phyloP scores from a whole-genome alignment of 2,113 vertebrate genomes.

The Etheostoma cragini region DNA sequence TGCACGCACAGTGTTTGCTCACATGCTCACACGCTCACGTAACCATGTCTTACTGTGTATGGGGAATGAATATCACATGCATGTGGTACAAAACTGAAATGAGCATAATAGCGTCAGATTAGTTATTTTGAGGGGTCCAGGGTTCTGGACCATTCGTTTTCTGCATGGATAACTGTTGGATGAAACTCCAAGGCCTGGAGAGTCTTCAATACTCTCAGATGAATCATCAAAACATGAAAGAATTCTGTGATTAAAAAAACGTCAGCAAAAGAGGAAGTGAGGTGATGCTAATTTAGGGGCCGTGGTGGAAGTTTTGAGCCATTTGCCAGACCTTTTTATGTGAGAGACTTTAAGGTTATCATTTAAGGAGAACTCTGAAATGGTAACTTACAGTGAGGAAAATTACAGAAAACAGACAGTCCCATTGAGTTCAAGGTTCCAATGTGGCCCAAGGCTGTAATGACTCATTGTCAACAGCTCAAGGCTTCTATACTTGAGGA shows the following conservation, averaged over 20 bases:
- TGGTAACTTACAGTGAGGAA: not conserved
- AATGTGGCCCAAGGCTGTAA: not conserved
- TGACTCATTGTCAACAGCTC: slow-evolving; percentile 21
- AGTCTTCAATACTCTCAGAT: not conserved
- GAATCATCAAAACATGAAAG: slow-evolving; percentile 11
- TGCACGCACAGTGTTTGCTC: not conserved
- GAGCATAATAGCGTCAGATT: not conserved
- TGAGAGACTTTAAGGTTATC: not conserved
- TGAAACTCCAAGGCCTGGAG: not conserved
- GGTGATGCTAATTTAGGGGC: not conserved
- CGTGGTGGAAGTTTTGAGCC: not conserved
- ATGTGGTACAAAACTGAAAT: slow-evolving; percentile 19
- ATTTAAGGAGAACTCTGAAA: too few relatives aligned
- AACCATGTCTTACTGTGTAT: not conserved
- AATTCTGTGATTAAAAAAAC: not conserved
- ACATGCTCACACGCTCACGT: slow-evolving; percentile 7
- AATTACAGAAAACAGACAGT: not conserved
- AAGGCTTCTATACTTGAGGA: slow-evolving; percentile 15
- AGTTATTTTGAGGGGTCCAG: not conserved
- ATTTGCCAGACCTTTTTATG: not conserved
- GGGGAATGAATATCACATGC: slow-evolving; percentile 8
- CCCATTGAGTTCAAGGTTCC: not conserved
- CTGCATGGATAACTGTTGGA: not conserved
- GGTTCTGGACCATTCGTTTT: not conserved
- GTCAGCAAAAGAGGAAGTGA: not conserved